Evolutionary conservation across 2,113 vertebrate species (phyloP).

Genomic region (Hylia prasina): DNA sequence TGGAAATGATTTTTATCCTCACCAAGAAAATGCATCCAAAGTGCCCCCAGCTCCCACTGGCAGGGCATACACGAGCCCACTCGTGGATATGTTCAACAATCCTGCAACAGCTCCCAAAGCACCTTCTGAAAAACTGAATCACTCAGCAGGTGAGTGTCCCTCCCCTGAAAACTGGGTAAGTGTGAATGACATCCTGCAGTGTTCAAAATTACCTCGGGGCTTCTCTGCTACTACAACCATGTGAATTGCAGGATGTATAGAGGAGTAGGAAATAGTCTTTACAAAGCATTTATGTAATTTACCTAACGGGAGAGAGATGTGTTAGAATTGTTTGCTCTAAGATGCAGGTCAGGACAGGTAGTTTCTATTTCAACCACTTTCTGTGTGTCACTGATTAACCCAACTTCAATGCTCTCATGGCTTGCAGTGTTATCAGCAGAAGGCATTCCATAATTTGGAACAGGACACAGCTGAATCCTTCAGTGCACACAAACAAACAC

Average conservation of each 20-base stretch:
- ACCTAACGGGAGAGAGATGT: background rate
- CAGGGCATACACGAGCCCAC: constrained; percentile 83
- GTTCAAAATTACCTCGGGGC: background rate
- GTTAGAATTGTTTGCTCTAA: background rate
- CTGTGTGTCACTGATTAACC: background rate
- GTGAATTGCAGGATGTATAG: background rate
- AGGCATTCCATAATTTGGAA: background rate
- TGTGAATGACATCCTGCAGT: background rate
- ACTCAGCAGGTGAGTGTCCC: constrained; percentile 74
- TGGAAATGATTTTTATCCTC: constrained; percentile 61
- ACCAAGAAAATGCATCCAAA: constrained; percentile 53
- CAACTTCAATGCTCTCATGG: background rate
- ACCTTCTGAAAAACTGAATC: constrained; percentile 62
- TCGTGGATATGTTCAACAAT: constrained; percentile 88
- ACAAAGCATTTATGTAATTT: background rate
- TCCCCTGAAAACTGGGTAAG: background rate
- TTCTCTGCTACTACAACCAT: accelerated
- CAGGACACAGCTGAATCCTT: background rate
- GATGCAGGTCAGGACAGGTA: background rate
- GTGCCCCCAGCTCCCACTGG: constrained; percentile 84
- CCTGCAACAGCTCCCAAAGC: constrained; percentile 67
- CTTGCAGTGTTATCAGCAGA: background rate
- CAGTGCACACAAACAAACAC: background rate
- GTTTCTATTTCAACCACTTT: background rate
- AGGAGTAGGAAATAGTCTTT: background rate